phyloP scores from a whole-genome alignment of 2,797 vertebrate genomes.

The Philypnodon macrostomus region DNA sequence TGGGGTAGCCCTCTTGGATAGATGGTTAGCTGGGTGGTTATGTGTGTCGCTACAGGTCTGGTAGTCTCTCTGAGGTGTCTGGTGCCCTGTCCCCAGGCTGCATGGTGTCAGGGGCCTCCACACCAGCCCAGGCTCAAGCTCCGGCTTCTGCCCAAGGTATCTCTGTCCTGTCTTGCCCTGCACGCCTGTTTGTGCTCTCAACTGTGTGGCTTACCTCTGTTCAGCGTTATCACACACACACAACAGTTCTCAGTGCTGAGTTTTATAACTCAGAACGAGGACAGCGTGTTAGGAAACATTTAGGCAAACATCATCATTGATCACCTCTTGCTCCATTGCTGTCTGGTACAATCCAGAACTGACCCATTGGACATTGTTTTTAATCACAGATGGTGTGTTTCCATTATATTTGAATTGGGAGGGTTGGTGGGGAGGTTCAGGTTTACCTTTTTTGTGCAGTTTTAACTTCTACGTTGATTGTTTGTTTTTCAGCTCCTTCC shows the following conservation, averaged over 20 bases:
- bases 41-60: constrained; percentile 79
- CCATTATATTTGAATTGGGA: not conserved
- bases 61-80: constrained; percentile 75
- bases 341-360: constrained; percentile 40
- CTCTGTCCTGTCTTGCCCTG: constrained; percentile 64
- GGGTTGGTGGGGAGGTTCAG: not conserved
- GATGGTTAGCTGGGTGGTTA: constrained; percentile 72
- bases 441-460: constrained; percentile 5
- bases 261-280: constrained; percentile 32
- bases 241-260: constrained; percentile 39
- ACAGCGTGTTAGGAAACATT: constrained; percentile 47
- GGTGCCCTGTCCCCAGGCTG: constrained; percentile 81
- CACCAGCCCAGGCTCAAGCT: constrained; percentile 78
- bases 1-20: constrained; percentile 66
- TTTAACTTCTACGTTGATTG: constrained; percentile 10
- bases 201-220: constrained; percentile 49
- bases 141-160: constrained; percentile 79
- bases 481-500: constrained; percentile 77
- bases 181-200: constrained; percentile 53
- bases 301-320: constrained; percentile 55
- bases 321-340: constrained; percentile 57
- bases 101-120: constrained; percentile 77
- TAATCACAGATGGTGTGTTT: constrained; percentile 22
- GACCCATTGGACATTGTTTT: constrained; percentile 41
- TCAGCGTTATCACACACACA: constrained; percentile 18